Conservation (phyloP, 2,797 vertebrate genomes). For the Ibycter americanus region DNA sequence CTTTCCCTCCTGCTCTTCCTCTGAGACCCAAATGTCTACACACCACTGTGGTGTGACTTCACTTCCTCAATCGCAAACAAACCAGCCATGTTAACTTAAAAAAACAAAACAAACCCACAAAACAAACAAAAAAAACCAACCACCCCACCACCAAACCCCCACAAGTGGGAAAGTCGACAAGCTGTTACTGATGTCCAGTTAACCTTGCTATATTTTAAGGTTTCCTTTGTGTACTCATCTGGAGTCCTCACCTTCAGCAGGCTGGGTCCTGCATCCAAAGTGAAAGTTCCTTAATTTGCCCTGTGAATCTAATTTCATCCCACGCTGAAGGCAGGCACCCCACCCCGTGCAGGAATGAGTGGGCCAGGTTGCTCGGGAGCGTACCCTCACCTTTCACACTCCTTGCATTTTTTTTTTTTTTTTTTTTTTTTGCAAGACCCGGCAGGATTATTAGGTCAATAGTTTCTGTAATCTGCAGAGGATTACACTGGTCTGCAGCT, state of each 20-base stretch:
- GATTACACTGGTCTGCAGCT: background rate
- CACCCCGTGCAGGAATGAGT: background rate
- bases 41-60: background rate
- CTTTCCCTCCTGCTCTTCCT: background rate
- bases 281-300: background rate
- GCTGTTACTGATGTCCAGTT: background rate
- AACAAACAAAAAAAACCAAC: background rate
- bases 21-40: background rate
- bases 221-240: background rate
- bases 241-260: background rate
- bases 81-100: background rate
- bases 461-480: background rate
- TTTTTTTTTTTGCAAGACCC: background rate
- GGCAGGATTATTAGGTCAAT: background rate
- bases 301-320: background rate
- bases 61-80: background rate
- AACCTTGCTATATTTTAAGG: background rate
- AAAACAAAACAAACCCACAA: background rate
- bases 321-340: background rate
- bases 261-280: background rate
- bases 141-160: background rate
- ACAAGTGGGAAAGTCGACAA: background rate
- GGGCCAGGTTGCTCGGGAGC: background rate
- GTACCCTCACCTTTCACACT: background rate
- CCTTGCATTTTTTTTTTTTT: background rate